Conservation (phyloP, 2,113 vertebrate species). For the Hydropotes inermis region DNA sequence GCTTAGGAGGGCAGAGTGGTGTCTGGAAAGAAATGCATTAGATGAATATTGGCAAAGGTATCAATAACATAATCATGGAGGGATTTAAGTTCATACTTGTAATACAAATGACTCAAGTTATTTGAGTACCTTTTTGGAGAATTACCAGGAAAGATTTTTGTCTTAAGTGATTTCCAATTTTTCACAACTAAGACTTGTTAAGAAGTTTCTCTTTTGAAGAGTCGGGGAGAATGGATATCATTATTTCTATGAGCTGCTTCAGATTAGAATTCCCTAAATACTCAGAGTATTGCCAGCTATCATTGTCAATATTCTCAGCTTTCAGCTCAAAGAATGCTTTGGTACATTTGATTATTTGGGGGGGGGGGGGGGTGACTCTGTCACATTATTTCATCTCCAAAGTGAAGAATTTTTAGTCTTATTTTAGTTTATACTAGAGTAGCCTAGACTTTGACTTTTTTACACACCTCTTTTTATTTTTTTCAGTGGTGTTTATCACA, state of each 20-base stretch:
- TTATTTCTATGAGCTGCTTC: background rate
- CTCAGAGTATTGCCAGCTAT: background rate
- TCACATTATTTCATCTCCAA: conserved; percentile 8
- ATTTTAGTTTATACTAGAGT: background rate
- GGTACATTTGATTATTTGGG: background rate
- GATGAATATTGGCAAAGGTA: background rate
- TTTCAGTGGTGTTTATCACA: background rate
- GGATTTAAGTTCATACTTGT: background rate
- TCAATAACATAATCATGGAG: background rate
- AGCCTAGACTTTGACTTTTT: background rate
- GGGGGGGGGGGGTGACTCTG: background rate
- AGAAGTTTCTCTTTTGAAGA: background rate
- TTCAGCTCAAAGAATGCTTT: background rate
- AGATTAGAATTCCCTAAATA: background rate
- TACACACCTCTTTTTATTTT: background rate
- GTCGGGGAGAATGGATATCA: background rate
- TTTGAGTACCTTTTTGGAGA: background rate
- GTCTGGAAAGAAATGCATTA: background rate
- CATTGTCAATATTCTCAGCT: background rate
- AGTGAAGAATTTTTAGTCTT: background rate
- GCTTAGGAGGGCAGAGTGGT: background rate
- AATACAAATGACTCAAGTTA: background rate
- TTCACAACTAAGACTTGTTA: background rate
- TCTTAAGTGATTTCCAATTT: background rate
- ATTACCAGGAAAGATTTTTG: background rate